Evolutionary conservation across 2,113 vertebrate species (phyloP).

Genomic region (Notothenia rossii): DNA sequence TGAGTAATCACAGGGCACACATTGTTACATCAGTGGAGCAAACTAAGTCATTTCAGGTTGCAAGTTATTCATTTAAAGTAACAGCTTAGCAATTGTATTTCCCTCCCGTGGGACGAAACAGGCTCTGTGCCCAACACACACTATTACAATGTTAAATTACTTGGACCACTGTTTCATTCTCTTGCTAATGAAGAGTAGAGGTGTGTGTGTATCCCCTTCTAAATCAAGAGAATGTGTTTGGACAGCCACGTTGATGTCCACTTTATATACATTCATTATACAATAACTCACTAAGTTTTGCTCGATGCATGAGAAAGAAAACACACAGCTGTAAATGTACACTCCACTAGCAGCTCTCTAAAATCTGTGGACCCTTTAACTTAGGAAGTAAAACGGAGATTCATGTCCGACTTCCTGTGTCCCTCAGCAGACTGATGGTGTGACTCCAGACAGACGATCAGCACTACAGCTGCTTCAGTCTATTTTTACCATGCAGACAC

Average conservation of each 20-base stretch:
- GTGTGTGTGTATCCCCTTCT: neutral
- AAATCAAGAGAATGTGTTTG: neutral
- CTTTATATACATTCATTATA: neutral
- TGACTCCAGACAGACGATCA: constrained; percentile 52
- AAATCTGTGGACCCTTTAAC: constrained; percentile 27
- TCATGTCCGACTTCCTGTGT: constrained; percentile 43
- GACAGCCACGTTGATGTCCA: neutral
- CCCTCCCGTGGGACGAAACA: neutral
- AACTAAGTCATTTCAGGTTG: neutral
- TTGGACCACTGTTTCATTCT: neutral
- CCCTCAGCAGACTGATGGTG: constrained; percentile 46
- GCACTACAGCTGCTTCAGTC: constrained; percentile 61
- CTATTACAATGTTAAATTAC: neutral
- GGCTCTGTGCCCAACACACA: neutral
- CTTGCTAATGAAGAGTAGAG: neutral
- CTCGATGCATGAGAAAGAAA: too few relatives aligned
- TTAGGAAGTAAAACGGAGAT: constrained; percentile 50
- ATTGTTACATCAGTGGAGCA: neutral
- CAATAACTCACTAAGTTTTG: neutral
- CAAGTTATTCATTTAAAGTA: neutral
- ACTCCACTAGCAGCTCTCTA: constrained; percentile 1
- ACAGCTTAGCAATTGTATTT: neutral
- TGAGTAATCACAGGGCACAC: too few relatives aligned
- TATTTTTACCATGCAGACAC: constrained; percentile 72
- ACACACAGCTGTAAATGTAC: constrained; percentile 49